A percentile compares a stretch with the other conserved stretches of the same genome.
phyloP scores from a whole-genome alignment of 2,113 vertebrate genomes.

The Rhinolophus ferrumequinum region DNA sequence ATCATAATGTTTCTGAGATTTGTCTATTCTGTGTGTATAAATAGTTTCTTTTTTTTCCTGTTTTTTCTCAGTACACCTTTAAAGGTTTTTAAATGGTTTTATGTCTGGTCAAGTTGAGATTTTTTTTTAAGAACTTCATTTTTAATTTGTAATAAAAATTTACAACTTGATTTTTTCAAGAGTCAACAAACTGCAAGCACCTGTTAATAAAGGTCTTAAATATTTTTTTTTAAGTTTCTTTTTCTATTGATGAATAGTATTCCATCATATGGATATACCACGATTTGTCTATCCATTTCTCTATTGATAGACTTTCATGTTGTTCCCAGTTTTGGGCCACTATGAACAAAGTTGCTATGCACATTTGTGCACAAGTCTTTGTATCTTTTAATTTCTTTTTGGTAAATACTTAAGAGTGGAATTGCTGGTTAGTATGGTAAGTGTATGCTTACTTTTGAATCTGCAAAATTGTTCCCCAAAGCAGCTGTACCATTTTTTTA shows the following conservation, averaged over 20 bases:
- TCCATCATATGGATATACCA: neutral
- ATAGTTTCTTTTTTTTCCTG: neutral
- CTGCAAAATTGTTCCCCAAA: neutral
- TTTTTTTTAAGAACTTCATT: neutral
- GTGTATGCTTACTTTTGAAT: neutral
- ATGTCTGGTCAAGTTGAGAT: neutral
- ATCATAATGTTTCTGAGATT: slow-evolving; percentile 2
- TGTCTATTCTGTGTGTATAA: neutral
- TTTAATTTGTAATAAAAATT: neutral
- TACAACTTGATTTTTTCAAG: neutral
- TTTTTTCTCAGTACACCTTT: neutral
- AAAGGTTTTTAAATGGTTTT: neutral
- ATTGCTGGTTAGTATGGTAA: neutral
- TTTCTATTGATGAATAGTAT: neutral
- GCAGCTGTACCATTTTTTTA: neutral
- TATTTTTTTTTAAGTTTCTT: slow-evolving; percentile 46
- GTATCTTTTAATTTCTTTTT: neutral
- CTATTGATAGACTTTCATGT: neutral
- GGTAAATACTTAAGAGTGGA: neutral
- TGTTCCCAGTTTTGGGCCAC: neutral
- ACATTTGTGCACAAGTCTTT: neutral
- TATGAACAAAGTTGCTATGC: neutral
- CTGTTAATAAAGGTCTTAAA: slow-evolving; percentile 94
- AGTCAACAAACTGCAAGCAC: slow-evolving; percentile 92
- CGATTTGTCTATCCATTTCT: neutral